Evolutionary conservation across 2,888 invertebrate species (phyloP).

Genomic region (Ophion costatus): DNA sequence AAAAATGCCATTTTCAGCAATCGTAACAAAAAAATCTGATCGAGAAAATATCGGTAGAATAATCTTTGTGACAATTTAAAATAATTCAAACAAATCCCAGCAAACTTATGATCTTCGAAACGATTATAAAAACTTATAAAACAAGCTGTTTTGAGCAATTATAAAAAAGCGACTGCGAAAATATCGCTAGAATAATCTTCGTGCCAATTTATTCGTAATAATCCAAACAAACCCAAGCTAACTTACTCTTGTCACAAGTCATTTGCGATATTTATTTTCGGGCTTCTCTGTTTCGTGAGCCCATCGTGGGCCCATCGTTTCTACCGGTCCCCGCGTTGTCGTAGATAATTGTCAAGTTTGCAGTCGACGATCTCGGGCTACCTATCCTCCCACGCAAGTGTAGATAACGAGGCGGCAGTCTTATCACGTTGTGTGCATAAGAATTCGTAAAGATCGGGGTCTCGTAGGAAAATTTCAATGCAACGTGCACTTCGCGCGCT

Average conservation of each 20-base stretch:
- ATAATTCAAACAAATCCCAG: no score
- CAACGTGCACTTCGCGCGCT: background rate
- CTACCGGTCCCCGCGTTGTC: background rate
- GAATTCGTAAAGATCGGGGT: constrained; percentile 29
- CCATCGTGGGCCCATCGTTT: background rate
- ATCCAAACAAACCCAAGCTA: background rate
- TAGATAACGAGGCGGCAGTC: constrained; percentile 45
- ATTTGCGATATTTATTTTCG: background rate
- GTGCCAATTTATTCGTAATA: background rate
- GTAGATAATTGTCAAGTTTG: constrained; percentile 18
- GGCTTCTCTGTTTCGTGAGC: background rate
- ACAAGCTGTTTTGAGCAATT: no score
- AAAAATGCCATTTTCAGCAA: no score
- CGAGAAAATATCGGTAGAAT: no score
- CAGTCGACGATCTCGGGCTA: constrained; percentile 6
- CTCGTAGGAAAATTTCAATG: constrained; percentile 12
- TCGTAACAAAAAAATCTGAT: no score
- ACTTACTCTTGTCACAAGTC: background rate
- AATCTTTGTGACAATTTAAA: no score
- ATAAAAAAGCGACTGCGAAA: background rate
- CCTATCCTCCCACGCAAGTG: background rate
- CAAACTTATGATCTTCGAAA: no score
- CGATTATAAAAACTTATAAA: no score
- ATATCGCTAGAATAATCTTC: background rate
- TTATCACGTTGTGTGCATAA: constrained; percentile 44